Evolutionary conservation across 2,797 vertebrate genomes (phyloP).

Genomic region (Trematomus bernacchii): DNA sequence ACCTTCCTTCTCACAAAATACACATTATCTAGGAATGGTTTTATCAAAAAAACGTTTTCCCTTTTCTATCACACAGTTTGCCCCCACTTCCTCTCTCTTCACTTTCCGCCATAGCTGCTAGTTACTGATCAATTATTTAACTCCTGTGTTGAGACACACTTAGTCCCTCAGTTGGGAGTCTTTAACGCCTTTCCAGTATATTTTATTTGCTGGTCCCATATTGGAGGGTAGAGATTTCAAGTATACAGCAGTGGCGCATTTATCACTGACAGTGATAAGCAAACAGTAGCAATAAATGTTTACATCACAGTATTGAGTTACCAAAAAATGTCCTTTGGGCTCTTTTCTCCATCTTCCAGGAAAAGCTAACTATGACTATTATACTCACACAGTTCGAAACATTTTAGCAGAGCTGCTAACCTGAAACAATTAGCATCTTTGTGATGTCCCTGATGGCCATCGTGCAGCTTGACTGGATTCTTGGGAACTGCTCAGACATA

Average conservation of each 20-base stretch:
- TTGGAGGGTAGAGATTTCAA: neutral
- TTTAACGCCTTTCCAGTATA: conserved; percentile 18
- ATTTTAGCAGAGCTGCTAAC: conserved; percentile 1
- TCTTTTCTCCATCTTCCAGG: neutral
- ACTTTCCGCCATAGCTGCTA: conserved; percentile 13
- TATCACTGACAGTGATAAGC: neutral
- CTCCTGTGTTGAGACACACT: conserved; percentile 24
- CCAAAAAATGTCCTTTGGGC: neutral
- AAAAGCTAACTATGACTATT: neutral
- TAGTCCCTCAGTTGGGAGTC: conserved; percentile 35
- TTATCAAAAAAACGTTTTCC: neutral
- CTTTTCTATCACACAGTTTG: neutral
- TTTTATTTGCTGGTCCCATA: conserved; percentile 5
- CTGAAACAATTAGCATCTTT: neutral
- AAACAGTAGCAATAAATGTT: neutral
- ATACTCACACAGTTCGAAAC: neutral
- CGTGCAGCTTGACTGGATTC: conserved; percentile 1
- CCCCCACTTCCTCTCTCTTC: neutral
- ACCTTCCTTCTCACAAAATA: neutral
- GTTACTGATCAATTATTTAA: conserved; percentile 54
- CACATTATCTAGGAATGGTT: conserved; percentile 16
- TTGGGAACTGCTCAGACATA: neutral
- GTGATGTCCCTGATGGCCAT: neutral
- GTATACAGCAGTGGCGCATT: neutral
- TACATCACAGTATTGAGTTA: too few relatives aligned